phyloP scores from a whole-genome alignment of 2,797 vertebrate species.

The Chanos chanos region DNA sequence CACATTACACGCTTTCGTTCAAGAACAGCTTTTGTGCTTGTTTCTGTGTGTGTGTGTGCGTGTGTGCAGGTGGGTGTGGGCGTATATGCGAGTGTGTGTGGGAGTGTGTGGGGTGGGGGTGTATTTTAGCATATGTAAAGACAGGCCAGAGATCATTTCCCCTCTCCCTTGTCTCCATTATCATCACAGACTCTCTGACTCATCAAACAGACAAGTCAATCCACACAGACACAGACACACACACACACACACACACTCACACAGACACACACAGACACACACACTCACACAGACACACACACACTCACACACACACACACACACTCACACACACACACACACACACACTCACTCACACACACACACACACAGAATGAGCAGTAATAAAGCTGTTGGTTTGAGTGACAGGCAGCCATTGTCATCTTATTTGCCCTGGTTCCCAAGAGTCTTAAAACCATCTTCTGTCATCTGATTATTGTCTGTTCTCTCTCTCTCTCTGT shows the following conservation, averaged over 20 bases:
- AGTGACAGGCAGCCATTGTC: slow-evolving; percentile 44
- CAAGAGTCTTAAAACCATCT: slow-evolving; percentile 18
- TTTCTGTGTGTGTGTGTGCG: neutral
- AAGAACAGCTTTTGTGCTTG: too few relatives aligned
- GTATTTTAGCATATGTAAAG: too few relatives aligned
- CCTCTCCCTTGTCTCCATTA: slow-evolving; percentile 35
- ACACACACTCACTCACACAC: slow-evolving; percentile 1
- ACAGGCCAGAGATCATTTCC: too few relatives aligned
- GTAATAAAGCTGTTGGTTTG: slow-evolving; percentile 41
- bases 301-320: neutral
- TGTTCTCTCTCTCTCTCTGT: neutral
- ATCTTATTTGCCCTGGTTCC: slow-evolving; percentile 29
- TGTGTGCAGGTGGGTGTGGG: too few relatives aligned
- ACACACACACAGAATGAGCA: slow-evolving; percentile 2
- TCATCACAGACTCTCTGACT: slow-evolving; percentile 35
- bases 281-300: neutral
- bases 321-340: slow-evolving; percentile 15
- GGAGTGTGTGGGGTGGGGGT: too few relatives aligned
- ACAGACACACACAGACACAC: neutral
- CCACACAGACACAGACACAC: neutral
- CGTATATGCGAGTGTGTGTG: too few relatives aligned
- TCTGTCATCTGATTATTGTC: neutral
- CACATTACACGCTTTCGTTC: neutral
- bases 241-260: neutral
- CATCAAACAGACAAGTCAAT: slow-evolving; percentile 33